Base-by-base conservation (phyloP, 2,797 vertebrate genomes). In the Potorous gilbertii region DNA sequence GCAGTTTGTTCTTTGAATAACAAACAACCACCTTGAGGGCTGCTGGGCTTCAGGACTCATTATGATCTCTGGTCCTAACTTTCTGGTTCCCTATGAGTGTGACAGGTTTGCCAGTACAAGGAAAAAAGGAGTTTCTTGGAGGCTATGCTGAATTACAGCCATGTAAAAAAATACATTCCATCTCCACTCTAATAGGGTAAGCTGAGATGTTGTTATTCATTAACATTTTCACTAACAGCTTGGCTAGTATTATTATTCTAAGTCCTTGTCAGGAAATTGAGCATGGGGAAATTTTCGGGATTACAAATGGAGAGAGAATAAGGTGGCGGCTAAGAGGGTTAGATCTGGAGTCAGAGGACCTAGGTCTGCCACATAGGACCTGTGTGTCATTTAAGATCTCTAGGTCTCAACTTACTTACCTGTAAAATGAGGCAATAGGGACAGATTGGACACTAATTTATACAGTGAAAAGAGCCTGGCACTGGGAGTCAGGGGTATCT, bases 1-100 rank as follows among this genome's bases (percentile, higher is more conserved):
- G 14, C 11, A 31, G 8, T 57, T 54, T 93, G 54, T 94, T 92
- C 56, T 89, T 89, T 94, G 90, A 95, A 56, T 92, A 89, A 9
- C 40, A 87, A 87, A 50, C 0, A 66, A 34, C 74, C 1, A 8
- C 56, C 57, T 92, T 92, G 62, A 94, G 55, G 54, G 40, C 50
- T 62, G 13, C 27, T 40, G 46, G 40, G 74, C 74, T 89, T 16
- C 0, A 50, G 29, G 59, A 92, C 52, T 90, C 40, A 81, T 74
- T 74, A 81, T 87, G 40, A 5, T 66, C 81, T 52, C 95, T 66
- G 90, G 66, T 5, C 92, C 59, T 34, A 92, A n/a, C 55, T 56
- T 92, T 91, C 50, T 52, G 92, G 91, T 93, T 57, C 55, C 46
- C 3, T 55, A 1, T 59, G n/a, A 93, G 91, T 24, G 34, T 87